phyloP scores from a whole-genome alignment of 2,797 vertebrate species.

The Gobionotothen gibberifrons region DNA sequence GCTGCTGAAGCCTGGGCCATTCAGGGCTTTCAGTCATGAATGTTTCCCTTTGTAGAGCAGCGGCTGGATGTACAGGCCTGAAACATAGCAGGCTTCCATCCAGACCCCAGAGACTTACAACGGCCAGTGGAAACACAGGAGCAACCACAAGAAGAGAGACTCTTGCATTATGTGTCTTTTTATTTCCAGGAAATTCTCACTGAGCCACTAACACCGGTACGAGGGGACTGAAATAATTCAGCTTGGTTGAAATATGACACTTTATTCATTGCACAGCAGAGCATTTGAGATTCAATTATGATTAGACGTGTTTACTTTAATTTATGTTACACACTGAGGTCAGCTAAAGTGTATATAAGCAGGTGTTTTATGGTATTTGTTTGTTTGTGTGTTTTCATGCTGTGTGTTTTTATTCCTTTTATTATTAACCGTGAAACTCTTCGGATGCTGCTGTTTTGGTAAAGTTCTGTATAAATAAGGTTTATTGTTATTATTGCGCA shows the following conservation, averaged over 20 bases:
- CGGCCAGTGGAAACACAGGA: not conserved
- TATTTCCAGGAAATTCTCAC: not conserved
- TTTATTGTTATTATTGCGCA: too few species aligned
- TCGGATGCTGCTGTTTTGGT: too few species aligned
- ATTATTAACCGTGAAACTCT: too few species aligned
- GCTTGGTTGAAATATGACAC: not conserved
- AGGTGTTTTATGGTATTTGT: too few species aligned
- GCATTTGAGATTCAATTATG: not conserved
- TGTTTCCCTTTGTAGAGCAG: slow-evolving; percentile 11
- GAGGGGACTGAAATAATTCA: not conserved
- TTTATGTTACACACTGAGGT: slow-evolving; percentile 4
- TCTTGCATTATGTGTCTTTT: not conserved
- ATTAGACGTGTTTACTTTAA: not conserved
- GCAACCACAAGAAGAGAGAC: not conserved
- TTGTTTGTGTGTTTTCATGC: too few species aligned
- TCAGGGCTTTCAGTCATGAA: not conserved
- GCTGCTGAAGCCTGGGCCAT: slow-evolving; percentile 9
- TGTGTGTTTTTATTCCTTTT: too few species aligned
- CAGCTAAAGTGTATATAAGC: too few species aligned
- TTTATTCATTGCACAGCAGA: not conserved
- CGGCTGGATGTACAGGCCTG: not conserved
- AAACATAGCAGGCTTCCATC: slow-evolving; percentile 11
- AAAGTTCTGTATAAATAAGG: too few species aligned
- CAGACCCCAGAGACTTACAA: not conserved
- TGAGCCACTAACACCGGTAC: not conserved